Percentiles rank a stretch among this genome's conserved stretches.
Conservation (phyloP, 2,113 vertebrate genomes). For the Phalacrocorax aristotelis region DNA sequence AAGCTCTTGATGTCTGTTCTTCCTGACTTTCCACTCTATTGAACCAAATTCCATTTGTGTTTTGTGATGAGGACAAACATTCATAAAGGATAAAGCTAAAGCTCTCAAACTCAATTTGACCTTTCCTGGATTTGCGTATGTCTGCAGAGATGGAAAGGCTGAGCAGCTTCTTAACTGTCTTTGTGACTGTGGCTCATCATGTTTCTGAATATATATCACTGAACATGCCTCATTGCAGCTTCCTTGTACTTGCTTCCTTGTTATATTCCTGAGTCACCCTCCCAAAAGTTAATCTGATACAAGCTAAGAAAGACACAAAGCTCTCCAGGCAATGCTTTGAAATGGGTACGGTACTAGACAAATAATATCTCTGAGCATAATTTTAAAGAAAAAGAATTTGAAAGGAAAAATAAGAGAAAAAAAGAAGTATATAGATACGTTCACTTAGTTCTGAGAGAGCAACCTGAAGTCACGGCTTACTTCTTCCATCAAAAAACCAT, state of each 20-base stretch:
- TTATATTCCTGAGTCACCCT: background rate
- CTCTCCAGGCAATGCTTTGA: background rate
- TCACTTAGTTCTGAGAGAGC: background rate
- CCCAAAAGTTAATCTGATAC: background rate
- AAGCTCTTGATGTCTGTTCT: background rate
- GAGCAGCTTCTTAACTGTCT: background rate
- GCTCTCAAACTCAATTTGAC: background rate
- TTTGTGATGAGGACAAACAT: background rate
- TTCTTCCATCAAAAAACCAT: background rate
- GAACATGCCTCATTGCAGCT: background rate
- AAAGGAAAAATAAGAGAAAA: background rate
- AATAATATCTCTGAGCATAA: background rate
- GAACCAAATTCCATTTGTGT: background rate
- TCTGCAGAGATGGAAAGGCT: background rate
- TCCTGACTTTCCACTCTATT: background rate
- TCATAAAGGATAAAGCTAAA: background rate
- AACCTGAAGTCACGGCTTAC: background rate
- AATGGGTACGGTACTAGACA: background rate
- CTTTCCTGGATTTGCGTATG: background rate
- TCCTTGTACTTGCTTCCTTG: background rate
- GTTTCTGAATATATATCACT: background rate
- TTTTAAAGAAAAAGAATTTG: background rate
- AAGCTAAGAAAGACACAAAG: background rate
- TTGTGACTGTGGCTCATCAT: accelerated
- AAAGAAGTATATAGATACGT: background rate